These are phyloP conservation scores for Paradisaea rubra DNA, from an alignment of 2,113 vertebrate genomes.

Conservation along the genomic window DNA sequence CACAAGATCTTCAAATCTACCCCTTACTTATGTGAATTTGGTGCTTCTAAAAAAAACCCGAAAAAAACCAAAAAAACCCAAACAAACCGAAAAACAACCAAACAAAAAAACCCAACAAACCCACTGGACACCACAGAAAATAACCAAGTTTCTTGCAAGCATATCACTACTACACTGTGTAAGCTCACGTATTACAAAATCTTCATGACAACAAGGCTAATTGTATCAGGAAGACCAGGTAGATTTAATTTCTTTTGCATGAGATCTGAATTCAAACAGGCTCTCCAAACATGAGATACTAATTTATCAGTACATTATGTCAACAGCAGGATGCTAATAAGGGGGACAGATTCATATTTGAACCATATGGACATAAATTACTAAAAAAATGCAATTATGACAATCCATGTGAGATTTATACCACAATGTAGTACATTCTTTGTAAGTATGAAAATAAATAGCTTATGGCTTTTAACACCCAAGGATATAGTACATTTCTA, in stretches of 20 bases:
- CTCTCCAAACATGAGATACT: not conserved
- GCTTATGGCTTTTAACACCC: conserved; percentile 36
- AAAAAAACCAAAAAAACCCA: too few relatives aligned
- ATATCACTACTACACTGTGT: not conserved
- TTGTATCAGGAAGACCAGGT: not conserved
- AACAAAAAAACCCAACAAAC: not conserved
- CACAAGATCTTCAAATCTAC: not conserved
- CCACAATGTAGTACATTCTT: not conserved
- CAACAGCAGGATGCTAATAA: not conserved
- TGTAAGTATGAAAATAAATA: conserved; percentile 43
- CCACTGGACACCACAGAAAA: not conserved
- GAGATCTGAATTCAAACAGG: not conserved
- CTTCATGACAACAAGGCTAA: not conserved
- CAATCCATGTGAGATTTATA: not conserved
- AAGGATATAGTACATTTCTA: conserved; percentile 20
- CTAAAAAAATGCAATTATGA: not conserved
- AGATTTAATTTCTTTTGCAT: not conserved
- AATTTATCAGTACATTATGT: not conserved
- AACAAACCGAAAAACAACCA: not conserved
- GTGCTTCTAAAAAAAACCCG: not conserved
- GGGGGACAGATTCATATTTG: not conserved
- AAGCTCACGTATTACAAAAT: not conserved
- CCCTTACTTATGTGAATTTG: too few relatives aligned
- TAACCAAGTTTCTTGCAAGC: not conserved
- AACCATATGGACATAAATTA: conserved; percentile 1